A percentile compares a stretch with the other conserved stretches of the same genome.
These are phyloP conservation scores for Pediacus dermestoides DNA, from an alignment of 2,888 invertebrate species.

Conservation along the genomic window DNA sequence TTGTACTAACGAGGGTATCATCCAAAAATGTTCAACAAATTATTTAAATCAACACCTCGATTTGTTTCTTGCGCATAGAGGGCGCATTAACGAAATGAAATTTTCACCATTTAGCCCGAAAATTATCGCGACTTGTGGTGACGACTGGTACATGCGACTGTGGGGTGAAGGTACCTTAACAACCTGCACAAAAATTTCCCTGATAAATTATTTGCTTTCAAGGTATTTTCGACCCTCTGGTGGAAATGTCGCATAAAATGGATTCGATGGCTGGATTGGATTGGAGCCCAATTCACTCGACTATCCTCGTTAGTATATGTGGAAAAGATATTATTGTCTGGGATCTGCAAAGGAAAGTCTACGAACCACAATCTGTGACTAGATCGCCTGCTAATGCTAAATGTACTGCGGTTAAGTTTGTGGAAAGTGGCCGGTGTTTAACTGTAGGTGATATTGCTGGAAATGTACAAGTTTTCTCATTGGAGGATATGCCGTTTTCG, in stretches of 20 bases:
- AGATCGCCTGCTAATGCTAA: constrained; percentile 49
- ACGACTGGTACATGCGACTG: constrained; percentile 71
- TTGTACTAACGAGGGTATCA: constrained; percentile 81
- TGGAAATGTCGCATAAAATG: constrained; percentile 51
- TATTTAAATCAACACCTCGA: constrained; percentile 64
- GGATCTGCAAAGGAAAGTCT: constrained; percentile 72
- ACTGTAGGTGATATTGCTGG: constrained; percentile 68
- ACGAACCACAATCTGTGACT: constrained; percentile 63
- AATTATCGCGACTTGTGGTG: constrained; percentile 71
- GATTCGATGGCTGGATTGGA: constrained; percentile 55
- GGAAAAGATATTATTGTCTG: constrained; percentile 68
- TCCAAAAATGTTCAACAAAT: constrained; percentile 79
- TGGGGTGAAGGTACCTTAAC: constrained; percentile 62
- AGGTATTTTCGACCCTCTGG: constrained; percentile 51
- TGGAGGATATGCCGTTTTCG: constrained; percentile 73
- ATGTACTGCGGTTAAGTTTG: constrained; percentile 61
- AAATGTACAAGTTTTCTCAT: constrained; percentile 62
- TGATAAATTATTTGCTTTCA: constrained; percentile 18
- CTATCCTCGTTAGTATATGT: constrained; percentile 66
- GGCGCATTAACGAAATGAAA: constrained; percentile 67
- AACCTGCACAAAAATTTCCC: too few relatives aligned
- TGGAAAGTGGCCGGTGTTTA: constrained; percentile 64
- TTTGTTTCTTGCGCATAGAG: constrained; percentile 63
- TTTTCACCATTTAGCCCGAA: constrained; percentile 70
- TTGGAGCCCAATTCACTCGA: constrained; percentile 74